Evolutionary conservation across 2,888 invertebrate species (phyloP).

Genomic region (Tetropium fuscum): DNA sequence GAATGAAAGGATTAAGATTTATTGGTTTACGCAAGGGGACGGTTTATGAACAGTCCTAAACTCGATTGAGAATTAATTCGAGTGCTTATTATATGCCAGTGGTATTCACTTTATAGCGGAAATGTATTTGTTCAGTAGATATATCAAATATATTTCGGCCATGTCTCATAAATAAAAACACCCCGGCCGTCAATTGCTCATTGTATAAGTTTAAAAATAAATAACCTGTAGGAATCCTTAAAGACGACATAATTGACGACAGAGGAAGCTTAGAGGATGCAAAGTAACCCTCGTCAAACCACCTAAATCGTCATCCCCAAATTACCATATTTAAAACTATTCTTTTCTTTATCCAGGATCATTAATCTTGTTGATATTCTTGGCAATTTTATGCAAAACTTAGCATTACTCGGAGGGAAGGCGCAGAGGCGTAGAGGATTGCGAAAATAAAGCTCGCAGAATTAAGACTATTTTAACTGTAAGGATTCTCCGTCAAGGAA

Average conservation of each 20-base stretch:
- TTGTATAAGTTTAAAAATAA: no score
- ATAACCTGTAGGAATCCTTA: no score
- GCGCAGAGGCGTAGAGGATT: conserved; percentile 10
- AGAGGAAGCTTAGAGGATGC: background rate
- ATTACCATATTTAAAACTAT: conserved; percentile 57
- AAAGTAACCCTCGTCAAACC: conserved; percentile 12
- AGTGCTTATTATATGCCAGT: no score
- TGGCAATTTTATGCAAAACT: conserved; percentile 62
- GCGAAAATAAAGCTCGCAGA: no score
- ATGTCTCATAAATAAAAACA: no score
- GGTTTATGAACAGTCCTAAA: conserved; percentile 6
- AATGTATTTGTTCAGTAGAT: no score
- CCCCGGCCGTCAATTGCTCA: no score
- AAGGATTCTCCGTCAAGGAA: no score
- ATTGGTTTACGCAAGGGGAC: conserved; percentile 26
- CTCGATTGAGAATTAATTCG: no score
- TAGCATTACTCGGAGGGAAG: conserved; percentile 52
- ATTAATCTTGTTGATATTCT: conserved; percentile 60
- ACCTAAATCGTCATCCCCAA: conserved; percentile 42
- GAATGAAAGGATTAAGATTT: conserved; percentile 48
- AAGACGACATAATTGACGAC: conserved; percentile 11
- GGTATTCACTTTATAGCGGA: no score
- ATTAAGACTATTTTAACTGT: no score
- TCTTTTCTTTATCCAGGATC: conserved; percentile 57
- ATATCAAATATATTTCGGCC: no score